Conservation (phyloP, 2,888 invertebrate genomes). For the Protophormia terraenovae region DNA sequence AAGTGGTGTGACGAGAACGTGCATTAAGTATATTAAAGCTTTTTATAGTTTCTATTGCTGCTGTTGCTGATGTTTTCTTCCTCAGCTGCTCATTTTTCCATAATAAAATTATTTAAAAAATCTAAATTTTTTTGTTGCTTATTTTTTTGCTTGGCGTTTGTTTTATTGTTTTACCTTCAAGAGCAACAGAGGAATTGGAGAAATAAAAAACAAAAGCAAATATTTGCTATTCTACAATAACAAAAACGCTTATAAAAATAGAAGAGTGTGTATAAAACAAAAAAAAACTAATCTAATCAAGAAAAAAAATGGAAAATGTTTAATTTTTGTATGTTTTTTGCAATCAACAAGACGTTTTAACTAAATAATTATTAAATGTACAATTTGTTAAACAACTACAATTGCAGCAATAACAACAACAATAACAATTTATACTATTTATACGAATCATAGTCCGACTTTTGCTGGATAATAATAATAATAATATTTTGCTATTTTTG, state of each 20-base stretch:
- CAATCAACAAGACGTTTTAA: constrained; percentile 32
- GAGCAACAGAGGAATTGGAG: neutral
- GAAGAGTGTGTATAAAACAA: neutral
- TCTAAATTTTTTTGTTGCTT: neutral
- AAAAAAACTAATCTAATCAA: constrained; percentile 57
- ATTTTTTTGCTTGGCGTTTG: neutral
- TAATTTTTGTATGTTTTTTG: constrained; percentile 5
- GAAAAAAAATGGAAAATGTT: neutral
- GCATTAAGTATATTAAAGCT: neutral
- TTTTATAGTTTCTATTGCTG: neutral
- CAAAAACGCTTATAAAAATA: neutral
- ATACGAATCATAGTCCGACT: constrained; percentile 40
- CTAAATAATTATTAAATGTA: constrained; percentile 33
- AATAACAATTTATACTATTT: neutral
- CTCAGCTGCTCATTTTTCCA: neutral
- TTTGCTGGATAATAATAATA: constrained; percentile 36
- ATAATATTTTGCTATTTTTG: neutral
- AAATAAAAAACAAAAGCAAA: neutral
- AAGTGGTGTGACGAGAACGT: constrained; percentile 31
- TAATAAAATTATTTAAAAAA: no score
- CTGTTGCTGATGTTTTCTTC: neutral
- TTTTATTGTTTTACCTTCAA: constrained; percentile 36
- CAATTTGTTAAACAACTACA: neutral
- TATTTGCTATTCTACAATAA: neutral
- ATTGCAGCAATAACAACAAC: neutral